Evolutionary conservation across 2,888 invertebrate genomes (phyloP).

Genomic region (Agonopterix alstromeriana): DNA sequence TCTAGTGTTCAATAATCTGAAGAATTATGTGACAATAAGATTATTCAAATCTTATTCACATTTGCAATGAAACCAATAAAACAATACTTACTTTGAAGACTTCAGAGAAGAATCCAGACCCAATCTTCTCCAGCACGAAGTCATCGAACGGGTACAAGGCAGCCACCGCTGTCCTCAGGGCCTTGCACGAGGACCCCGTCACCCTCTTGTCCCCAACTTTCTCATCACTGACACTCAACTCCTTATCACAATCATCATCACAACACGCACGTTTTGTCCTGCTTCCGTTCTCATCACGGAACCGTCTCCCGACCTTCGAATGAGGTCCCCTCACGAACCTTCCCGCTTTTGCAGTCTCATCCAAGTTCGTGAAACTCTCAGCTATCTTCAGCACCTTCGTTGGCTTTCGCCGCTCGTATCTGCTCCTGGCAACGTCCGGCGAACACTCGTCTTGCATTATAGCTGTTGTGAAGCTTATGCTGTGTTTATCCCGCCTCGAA

Average conservation of each 20-base stretch:
- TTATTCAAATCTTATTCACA: neutral
- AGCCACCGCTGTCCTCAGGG: constrained; percentile 93
- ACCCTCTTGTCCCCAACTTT: constrained; percentile 63
- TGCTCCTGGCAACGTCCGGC: constrained; percentile 53
- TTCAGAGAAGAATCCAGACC: constrained; percentile 97
- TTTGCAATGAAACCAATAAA: neutral
- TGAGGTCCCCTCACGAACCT: constrained; percentile 65
- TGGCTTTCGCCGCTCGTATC: constrained; percentile 66
- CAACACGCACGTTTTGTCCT: constrained; percentile 58
- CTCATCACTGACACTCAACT: constrained; percentile 70
- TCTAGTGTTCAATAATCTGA: too few relatives aligned
- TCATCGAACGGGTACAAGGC: constrained; percentile 95
- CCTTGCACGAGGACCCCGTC: constrained; percentile 86
- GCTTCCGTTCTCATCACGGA: constrained; percentile 43
- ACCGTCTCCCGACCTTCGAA: constrained; percentile 54
- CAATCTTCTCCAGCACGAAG: constrained; percentile 94
- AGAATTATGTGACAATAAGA: too few relatives aligned
- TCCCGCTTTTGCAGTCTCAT: constrained; percentile 65
- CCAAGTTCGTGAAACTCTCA: constrained; percentile 72
- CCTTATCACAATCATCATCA: constrained; percentile 70
- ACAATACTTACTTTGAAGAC: constrained; percentile 93
- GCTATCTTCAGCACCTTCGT: constrained; percentile 73
- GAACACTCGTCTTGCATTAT: constrained; percentile 71
- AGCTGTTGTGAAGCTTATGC: constrained; percentile 36
- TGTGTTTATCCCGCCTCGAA: constrained; percentile 63